Base-by-base conservation (phyloP, 2,797 vertebrate genomes). In the Paratrypauchen microcephalus region DNA sequence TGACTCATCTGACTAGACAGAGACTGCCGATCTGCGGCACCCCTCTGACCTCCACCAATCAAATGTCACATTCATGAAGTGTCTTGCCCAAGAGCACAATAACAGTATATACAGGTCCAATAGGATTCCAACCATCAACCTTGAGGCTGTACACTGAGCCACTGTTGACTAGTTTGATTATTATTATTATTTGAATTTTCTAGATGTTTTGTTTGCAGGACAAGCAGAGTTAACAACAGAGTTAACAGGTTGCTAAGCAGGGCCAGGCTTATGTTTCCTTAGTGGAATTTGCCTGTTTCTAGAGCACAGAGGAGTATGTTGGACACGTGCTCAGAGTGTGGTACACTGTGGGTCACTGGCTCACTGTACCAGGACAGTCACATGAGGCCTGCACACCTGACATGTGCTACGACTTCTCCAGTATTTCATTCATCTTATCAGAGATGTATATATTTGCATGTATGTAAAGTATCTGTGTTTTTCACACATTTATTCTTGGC, bases 351-450 rank as follows among this genome's bases (percentile, higher is more conserved):
- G 32, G 59, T 61, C 59, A 61, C 30, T 61, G 32, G 59, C 36
- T 62, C 60, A 62, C 36, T 62, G 60, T 62, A 62, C 36, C 30
- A 62, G 18, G 36, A 23, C 19, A 21, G n/a, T 41, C 60, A 62
- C 32, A 61, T 9, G 28, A 61, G 59, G 4, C 6, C 32, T 19
- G 32, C 59, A 32, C 16, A 30, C 15, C 24, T 18, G 15, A 59
- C 26, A 36, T 61, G 32, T 36, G 30, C 59, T 30, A 5, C 3
- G 12, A 5, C 52, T 23, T 55, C 3, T 55, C 52, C 8, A 55
- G 8, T 55, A 23, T 54, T 21, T 23, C 2, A 55, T 45, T 45
- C 41, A 45, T 45, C 41, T 45, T 15, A 41, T 41, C 39, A 45
- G 41, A 45, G 41, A 45, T 15, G 16, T 45, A 26, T 45, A 4